These are phyloP conservation scores for Rhinophrynus dorsalis DNA, from an alignment of 2,797 vertebrate species.

Conservation along the genomic window DNA sequence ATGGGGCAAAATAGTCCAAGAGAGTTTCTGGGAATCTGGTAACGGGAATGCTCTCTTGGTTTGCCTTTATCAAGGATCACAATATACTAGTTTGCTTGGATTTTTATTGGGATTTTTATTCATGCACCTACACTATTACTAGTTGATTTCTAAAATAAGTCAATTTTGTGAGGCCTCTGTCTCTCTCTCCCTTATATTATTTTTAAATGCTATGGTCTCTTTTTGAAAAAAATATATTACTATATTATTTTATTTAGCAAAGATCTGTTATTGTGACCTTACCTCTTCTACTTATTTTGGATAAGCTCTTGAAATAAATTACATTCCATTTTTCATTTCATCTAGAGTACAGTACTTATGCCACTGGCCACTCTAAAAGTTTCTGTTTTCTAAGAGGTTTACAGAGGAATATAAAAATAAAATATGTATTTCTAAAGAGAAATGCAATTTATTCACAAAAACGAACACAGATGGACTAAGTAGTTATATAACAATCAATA, in stretches of 20 bases:
- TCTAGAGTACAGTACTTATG: background rate
- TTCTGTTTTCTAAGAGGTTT: background rate
- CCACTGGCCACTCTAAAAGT: background rate
- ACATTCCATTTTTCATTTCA: conserved; percentile 21
- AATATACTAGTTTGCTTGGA: too few relatives aligned
- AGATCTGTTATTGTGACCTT: conserved; percentile 10
- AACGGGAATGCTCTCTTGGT: too few relatives aligned
- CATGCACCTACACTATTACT: too few relatives aligned
- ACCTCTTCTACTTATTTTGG: background rate
- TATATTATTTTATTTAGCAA: conserved; percentile 30
- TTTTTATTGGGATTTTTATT: too few relatives aligned
- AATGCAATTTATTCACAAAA: background rate
- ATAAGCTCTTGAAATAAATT: background rate
- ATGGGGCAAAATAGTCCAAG: too few relatives aligned
- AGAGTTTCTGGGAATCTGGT: too few relatives aligned
- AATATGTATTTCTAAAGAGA: background rate
- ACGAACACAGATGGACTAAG: conserved; percentile 10
- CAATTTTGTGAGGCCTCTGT: conserved; percentile 13
- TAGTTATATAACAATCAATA: conserved; percentile 2
- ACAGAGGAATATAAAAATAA: background rate
- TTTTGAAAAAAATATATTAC: conserved; percentile 17
- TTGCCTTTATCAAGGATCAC: too few relatives aligned
- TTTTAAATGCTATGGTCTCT: too few relatives aligned
- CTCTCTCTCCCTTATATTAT: conserved; percentile 16
- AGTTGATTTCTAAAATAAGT: too few relatives aligned